Evolutionary conservation across 2,888 invertebrate species (phyloP), one percentile per base, ranked within the genome.

Genomic region (Thecocarcelia acutangulata): DNA sequence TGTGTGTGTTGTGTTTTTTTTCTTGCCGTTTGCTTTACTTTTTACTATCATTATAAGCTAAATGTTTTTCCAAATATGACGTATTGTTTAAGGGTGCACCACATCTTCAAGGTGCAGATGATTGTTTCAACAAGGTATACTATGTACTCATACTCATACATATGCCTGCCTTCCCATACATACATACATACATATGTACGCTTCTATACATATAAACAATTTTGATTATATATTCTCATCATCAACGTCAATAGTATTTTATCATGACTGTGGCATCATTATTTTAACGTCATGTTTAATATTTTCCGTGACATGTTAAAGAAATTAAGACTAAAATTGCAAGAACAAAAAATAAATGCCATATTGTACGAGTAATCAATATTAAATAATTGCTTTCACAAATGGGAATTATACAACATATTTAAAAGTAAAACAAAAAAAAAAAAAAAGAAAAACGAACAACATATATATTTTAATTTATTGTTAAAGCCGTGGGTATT

Each of bases 231-330:
- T 58, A 82, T 82, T 82, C 82, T 70, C 59, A 74, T 82, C 82
- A 78, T 66, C 75, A 64, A 78, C 77, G 78, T 64, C 81, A 77
- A 70, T 78, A 64, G 77, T 59, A 42, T 58, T 82, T 78, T 82
- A 78, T 78, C 74, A 82, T 66, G 78, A 59, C 74, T 78, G 37
- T 75, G 82, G 78, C 82, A 82, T 82, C 82, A 78, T 82, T 82
- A 82, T 82, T 82, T 82, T 56, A 82, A 82, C 78, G 78, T 61
- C 83, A 82, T 87, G 89, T 87, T 88, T 88, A 88, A 88, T 88
- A 88, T 88, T 86, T 88, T 88, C 87, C 88, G 88, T 88, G 88
- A 88, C 88, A 88, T 88, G 88, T 88, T 88, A 88, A 86, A 88
- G 88, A 88, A 88, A 78, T 78, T 82, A 78, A 64, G 69, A 73